A percentile compares a stretch with the other conserved stretches of the same genome.
Conservation (phyloP, 2,797 vertebrate species). For the Pantherophis alleghaniensis region DNA sequence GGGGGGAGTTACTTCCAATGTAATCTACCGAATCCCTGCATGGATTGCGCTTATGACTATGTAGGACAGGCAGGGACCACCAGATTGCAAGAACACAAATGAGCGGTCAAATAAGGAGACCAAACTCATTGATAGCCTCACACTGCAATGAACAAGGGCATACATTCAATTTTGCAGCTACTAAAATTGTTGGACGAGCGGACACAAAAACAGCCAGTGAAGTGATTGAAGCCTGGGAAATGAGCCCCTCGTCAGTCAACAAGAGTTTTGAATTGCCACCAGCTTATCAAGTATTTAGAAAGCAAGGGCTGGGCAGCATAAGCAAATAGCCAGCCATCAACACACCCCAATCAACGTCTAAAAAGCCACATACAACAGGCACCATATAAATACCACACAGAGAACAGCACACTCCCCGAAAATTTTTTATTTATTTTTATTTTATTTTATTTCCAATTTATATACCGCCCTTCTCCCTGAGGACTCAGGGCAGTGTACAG, state of each 20-base stretch:
- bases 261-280: not conserved
- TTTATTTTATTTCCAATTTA: too few relatives aligned
- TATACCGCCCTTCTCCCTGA: too few relatives aligned
- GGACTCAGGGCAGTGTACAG: too few relatives aligned
- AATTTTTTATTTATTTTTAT: too few relatives aligned
- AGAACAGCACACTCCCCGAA: too few relatives aligned
- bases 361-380: not conserved
- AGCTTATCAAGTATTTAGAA: not conserved
- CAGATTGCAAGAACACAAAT: not conserved
- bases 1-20: not conserved
- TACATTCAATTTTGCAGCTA: not conserved
- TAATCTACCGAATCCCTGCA: not conserved
- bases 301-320: not conserved
- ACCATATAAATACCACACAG: not conserved
- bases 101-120: not conserved
- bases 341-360: not conserved
- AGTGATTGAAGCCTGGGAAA: not conserved
- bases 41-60: not conserved
- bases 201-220: not conserved
- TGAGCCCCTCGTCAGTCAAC: not conserved
- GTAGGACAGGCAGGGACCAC: not conserved
- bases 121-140: not conserved
- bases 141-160: not conserved
- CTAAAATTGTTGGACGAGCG: not conserved
- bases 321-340: not conserved